Percentiles rank a stretch among this genome's conserved stretches.
Conservation (phyloP, 2,888 invertebrate species). For the Thelaira solivaga region DNA sequence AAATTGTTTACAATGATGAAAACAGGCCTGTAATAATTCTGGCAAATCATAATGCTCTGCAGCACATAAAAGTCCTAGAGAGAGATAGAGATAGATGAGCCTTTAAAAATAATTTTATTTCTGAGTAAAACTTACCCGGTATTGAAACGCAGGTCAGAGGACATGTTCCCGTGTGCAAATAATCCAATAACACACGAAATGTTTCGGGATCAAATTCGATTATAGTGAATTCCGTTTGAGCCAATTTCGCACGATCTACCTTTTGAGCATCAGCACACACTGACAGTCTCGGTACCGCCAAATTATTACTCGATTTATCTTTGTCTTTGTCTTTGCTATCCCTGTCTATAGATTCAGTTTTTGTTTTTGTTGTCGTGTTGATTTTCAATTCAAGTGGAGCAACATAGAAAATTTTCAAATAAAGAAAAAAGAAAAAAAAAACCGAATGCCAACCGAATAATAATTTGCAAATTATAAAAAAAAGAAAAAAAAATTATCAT, state of each 20-base stretch:
- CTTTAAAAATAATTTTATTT: too few species aligned
- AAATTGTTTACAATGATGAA: slow-evolving; percentile 96
- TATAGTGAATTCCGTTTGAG: slow-evolving; percentile 96
- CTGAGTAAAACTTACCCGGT: slow-evolving; percentile 82
- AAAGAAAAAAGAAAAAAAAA: slow-evolving; percentile 26
- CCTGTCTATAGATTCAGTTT: slow-evolving; percentile 80
- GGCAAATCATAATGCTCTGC: slow-evolving; percentile 96
- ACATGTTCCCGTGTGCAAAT: slow-evolving; percentile 94
- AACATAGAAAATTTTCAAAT: slow-evolving; percentile 42
- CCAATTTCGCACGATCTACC: slow-evolving; percentile 92
- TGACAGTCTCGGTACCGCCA: slow-evolving; percentile 91
- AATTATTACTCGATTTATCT: slow-evolving; percentile 84
- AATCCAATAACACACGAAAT: slow-evolving; percentile 92
- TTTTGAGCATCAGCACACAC: slow-evolving; percentile 96
- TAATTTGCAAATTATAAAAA: slow-evolving; percentile 44
- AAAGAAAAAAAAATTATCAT: too few species aligned
- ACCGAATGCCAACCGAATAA: slow-evolving; percentile 5
- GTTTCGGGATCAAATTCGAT: slow-evolving; percentile 97
- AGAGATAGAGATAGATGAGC: too few species aligned
- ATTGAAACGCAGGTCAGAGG: slow-evolving; percentile 94
- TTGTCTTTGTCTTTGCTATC: slow-evolving; percentile 88
- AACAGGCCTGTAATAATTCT: slow-evolving; percentile 94
- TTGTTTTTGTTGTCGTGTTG: slow-evolving; percentile 21
- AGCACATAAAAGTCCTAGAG: slow-evolving; percentile 87
- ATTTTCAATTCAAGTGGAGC: slow-evolving; percentile 12